These are phyloP conservation scores for Notolabrus celidotus DNA, from an alignment of 2,797 vertebrate species.

Conservation along the genomic window DNA sequence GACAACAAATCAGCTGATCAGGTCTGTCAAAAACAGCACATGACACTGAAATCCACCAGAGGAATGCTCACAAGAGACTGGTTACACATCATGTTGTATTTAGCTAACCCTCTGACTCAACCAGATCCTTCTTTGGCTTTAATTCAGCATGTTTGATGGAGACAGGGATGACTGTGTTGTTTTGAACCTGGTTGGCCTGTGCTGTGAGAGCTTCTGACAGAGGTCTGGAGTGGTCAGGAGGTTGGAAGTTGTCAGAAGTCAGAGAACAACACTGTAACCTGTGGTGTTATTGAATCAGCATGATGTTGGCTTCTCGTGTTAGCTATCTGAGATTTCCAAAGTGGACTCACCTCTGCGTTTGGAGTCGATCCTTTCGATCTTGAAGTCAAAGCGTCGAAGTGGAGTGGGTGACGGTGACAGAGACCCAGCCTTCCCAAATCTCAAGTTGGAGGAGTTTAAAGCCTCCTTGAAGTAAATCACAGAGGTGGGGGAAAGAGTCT, in stretches of 20 bases:
- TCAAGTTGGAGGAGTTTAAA: constrained; percentile 77
- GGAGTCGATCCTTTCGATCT: constrained; percentile 77
- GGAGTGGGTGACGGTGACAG: constrained; percentile 63
- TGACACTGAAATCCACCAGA: background rate
- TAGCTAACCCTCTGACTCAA: background rate
- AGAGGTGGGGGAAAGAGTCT: constrained; percentile 84
- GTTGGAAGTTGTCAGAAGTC: constrained; percentile 20
- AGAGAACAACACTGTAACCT: constrained; percentile 3
- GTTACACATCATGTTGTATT: constrained; percentile 6
- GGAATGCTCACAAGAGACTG: background rate
- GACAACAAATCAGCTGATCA: background rate
- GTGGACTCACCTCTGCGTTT: constrained; percentile 83
- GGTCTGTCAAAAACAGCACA: constrained; percentile 5
- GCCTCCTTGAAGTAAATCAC: constrained; percentile 88
- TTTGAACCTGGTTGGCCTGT: background rate
- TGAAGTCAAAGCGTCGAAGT: constrained; percentile 79
- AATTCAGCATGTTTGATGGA: too few relatives aligned
- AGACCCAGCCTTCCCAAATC: constrained; percentile 62
- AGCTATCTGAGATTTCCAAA: too few relatives aligned
- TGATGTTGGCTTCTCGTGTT: too few relatives aligned
- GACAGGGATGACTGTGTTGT: background rate
- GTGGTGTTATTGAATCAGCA: fast-evolving
- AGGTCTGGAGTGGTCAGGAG: too few relatives aligned
- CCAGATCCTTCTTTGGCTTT: background rate
- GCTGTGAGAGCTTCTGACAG: too few relatives aligned